phyloP scores from a whole-genome alignment of 1,140 invertebrate genomes.

The Calliopsis andreniformis region DNA sequence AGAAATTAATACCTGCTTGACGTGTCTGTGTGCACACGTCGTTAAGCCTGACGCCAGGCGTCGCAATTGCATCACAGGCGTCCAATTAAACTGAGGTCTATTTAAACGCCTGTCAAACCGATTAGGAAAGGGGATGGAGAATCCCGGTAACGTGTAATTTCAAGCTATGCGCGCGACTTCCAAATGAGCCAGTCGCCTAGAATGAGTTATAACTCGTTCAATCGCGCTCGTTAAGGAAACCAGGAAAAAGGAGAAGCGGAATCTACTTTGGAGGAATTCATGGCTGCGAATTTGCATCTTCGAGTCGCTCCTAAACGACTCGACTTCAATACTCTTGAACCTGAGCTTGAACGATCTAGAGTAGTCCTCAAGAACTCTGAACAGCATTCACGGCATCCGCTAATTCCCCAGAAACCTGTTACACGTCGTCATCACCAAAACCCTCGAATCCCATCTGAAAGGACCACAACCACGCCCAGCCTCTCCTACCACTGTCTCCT shows the following conservation, averaged over 20 bases:
- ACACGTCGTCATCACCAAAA: too few species aligned
- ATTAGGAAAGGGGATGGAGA: slow-evolving; percentile 21
- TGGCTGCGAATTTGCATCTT: neutral
- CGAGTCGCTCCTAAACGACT: too few species aligned
- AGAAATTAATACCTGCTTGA: slow-evolving; percentile 29
- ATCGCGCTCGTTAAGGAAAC: neutral
- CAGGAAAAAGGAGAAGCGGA: neutral
- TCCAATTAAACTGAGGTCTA: slow-evolving; percentile 56
- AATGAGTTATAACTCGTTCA: slow-evolving; percentile 11
- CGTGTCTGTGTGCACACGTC: neutral
- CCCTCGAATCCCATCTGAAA: too few species aligned
- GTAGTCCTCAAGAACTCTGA: too few species aligned
- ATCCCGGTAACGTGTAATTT: slow-evolving; percentile 46
- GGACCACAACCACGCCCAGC: too few species aligned
- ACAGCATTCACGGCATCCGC: too few species aligned
- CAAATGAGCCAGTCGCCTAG: neutral
- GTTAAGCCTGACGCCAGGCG: slow-evolving; percentile 17
- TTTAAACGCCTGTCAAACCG: slow-evolving; percentile 41
- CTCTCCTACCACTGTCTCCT: too few species aligned
- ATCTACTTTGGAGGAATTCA: neutral
- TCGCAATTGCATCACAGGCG: slow-evolving; percentile 17
- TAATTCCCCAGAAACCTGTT: too few species aligned
- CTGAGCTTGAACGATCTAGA: too few species aligned
- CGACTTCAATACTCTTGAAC: neutral
- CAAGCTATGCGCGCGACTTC: neutral